Percentiles rank a stretch among this genome's conserved stretches.
Conservation (phyloP, 2,797 vertebrate genomes). For the Hirundo rustica region DNA sequence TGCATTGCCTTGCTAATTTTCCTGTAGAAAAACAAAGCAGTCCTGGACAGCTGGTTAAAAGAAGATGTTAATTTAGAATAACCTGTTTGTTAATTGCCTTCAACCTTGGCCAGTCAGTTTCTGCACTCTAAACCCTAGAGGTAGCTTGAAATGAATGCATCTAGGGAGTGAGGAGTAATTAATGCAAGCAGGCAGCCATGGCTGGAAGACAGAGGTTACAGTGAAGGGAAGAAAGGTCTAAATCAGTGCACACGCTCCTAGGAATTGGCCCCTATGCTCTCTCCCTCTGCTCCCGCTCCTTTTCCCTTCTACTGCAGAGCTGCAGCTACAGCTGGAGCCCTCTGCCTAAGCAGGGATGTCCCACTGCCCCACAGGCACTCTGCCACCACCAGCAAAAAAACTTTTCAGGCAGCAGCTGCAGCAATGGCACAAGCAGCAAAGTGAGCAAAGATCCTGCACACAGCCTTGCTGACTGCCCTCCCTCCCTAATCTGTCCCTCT, state of each 20-base stretch:
- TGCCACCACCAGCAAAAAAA: slow-evolving; percentile 71
- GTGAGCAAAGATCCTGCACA: neutral
- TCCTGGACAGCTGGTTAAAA: slow-evolving; percentile 67
- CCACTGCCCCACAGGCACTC: slow-evolving; percentile 80
- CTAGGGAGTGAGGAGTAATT: slow-evolving; percentile 79
- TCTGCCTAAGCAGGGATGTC: slow-evolving; percentile 78
- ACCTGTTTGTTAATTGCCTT: slow-evolving; percentile 82
- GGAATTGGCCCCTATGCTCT: slow-evolving; percentile 51
- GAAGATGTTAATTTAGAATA: slow-evolving; percentile 76
- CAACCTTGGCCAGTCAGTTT: slow-evolving; percentile 75
- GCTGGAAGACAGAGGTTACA: slow-evolving; percentile 79
- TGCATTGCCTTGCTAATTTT: neutral
- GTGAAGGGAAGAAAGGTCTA: slow-evolving; percentile 47
- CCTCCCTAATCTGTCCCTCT: neutral
- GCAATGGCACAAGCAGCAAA: neutral
- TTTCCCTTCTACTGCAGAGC: slow-evolving; percentile 38
- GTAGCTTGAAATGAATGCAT: slow-evolving; percentile 67
- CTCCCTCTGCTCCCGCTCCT: neutral
- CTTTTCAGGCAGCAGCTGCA: slow-evolving; percentile 53
- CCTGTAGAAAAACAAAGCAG: neutral
- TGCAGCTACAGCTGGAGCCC: slow-evolving; percentile 51
- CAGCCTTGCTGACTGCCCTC: neutral
- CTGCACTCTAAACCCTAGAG: slow-evolving; percentile 76
- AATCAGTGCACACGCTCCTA: neutral
- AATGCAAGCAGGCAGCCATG: slow-evolving; percentile 78